Evolutionary conservation across 2,888 invertebrate genomes (phyloP).

Genomic region (Meiosimyza decipiens): DNA sequence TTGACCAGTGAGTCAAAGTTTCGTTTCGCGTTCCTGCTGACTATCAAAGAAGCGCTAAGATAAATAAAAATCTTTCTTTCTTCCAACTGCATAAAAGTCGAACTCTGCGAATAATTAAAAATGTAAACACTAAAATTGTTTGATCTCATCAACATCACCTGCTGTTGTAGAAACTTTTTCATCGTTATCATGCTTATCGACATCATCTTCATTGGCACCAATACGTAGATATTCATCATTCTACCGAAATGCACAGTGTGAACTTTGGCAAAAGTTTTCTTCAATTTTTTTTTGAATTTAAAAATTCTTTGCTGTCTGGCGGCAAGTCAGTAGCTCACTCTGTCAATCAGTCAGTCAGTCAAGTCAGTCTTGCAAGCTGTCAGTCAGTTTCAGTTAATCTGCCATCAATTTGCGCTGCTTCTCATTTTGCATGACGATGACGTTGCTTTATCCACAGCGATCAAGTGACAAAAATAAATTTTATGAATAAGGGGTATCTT

Average conservation of each 20-base stretch:
- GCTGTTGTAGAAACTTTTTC: slow-evolving; percentile 8
- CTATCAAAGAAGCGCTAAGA: no score
- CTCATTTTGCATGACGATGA: no score
- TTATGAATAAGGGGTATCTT: slow-evolving; percentile 7
- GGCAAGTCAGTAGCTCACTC: no score
- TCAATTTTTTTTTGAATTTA: slow-evolving; percentile 3
- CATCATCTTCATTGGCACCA: background rate
- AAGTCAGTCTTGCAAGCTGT: no score
- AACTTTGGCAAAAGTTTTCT: slow-evolving; percentile 28
- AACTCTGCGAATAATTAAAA: slow-evolving; percentile 31
- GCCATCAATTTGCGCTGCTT: no score
- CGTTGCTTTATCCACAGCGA: no score
- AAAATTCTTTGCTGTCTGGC: no score
- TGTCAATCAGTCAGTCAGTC: no score
- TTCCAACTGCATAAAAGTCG: background rate
- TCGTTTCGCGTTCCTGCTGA: no score
- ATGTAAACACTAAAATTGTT: slow-evolving; percentile 32
- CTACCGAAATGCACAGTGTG: slow-evolving; percentile 9
- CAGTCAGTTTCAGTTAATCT: no score
- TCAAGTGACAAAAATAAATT: slow-evolving; percentile 1
- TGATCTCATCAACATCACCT: slow-evolving; percentile 31
- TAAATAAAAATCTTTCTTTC: background rate
- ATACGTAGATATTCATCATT: slow-evolving; percentile 4
- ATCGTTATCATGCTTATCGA: background rate
- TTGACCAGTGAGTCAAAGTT: no score